Base-by-base conservation (phyloP, 1,140 invertebrate genomes). In the Zaprionus vittiger region DNA sequence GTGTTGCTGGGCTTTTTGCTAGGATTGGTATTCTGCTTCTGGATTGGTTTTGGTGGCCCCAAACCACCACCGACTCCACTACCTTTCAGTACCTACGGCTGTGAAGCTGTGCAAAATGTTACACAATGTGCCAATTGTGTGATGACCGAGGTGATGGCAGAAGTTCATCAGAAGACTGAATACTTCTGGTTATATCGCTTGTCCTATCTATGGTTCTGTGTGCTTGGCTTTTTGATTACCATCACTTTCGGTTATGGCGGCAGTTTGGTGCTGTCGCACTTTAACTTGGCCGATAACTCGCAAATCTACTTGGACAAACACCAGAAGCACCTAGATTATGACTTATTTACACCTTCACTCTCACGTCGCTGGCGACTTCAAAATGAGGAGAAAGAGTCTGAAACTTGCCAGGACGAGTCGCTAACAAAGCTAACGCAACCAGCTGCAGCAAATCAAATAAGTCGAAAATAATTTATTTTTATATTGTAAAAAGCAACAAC, bases 171-270 rank as follows among this genome's bases (percentile, higher is more conserved):
- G 22, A 26, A 67, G 31, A 28, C 64, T 0, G 61, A 91, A 6
- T 91, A 82, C 68, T 87, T 91, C 47, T 92, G 89, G 85, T 69
- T 92, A 1, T 92, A 83, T 73, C 84, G 89, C 14, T 93, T 99
- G n/a, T 98, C 98, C 0, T 99, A 98, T 89, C 94, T 98, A 94
- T 99, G 97, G 96, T 96, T 96, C 91, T 94, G 95, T 41, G 95
- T 96, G 1, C 93, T 97, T 47, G 97, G 96, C 56, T 95, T 96
- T 77, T 4, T 94, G 1, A 81, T 95, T 1, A 96, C 96, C 0
- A 68, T 96, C 1, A 26, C 95, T 0, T 75, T 97, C 47, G 96
- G 96, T 15, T 93, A 95, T 17, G 15, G 95, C 2, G 89, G 94
- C 4, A 96, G 95, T 81, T 79, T 92, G 15, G 37, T 94, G 7